phyloP scores from a whole-genome alignment of 2,888 invertebrate genomes.

The Pollenia griseotomentosa region DNA sequence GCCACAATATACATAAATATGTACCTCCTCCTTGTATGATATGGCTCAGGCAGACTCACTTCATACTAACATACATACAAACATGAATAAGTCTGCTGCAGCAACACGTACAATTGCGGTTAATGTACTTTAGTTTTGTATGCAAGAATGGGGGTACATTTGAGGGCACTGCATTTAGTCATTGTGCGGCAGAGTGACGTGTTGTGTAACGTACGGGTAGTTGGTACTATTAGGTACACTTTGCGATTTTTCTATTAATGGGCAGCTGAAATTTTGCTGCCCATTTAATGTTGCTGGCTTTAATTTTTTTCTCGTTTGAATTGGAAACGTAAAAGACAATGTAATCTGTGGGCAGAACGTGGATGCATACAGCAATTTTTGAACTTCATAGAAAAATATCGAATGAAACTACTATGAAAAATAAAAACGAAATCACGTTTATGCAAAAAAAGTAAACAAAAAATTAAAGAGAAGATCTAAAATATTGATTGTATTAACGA shows the following conservation, averaged over 20 bases:
- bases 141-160: slow-evolving; percentile 22
- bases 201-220: slow-evolving; percentile 19
- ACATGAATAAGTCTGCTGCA: slow-evolving; percentile 28
- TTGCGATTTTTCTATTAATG: slow-evolving; percentile 64
- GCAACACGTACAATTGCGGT: slow-evolving; percentile 65
- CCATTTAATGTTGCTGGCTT: slow-evolving; percentile 34
- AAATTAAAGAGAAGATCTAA: slow-evolving; percentile 49
- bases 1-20: slow-evolving; percentile 32
- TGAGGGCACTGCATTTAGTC: slow-evolving; percentile 43
- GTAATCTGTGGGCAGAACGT: slow-evolving; percentile 61
- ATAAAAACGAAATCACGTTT: slow-evolving; percentile 71
- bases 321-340: slow-evolving; percentile 43
- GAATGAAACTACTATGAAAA: slow-evolving; percentile 44
- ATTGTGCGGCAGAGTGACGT: slow-evolving; percentile 16
- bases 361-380: slow-evolving; percentile 37
- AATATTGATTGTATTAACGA: slow-evolving; percentile 59
- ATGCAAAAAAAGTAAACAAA: slow-evolving; percentile 48
- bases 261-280: slow-evolving; percentile 65
- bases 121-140: slow-evolving; percentile 62
- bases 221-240: slow-evolving; percentile 25
- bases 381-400: neutral
- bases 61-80: slow-evolving; percentile 5
- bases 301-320: slow-evolving; percentile 31
- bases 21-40: slow-evolving; percentile 42
- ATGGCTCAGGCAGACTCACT: slow-evolving; percentile 2